Evolutionary conservation across 2,113 vertebrate genomes (phyloP).

Genomic region (Ariopsis seemanni): DNA sequence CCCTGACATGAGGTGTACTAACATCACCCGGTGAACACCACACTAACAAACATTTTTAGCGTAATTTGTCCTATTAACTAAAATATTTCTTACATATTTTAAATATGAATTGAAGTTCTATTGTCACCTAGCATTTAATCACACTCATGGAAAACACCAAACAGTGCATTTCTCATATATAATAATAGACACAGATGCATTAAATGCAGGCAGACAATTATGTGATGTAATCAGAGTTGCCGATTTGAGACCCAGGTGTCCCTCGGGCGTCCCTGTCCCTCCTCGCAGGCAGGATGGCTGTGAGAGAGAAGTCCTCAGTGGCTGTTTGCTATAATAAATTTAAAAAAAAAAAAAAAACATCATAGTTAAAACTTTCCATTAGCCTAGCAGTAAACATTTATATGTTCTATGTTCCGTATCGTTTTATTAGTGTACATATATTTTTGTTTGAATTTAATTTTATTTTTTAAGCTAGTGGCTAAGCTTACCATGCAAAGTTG

Average conservation of each 20-base stretch:
- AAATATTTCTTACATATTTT: background rate
- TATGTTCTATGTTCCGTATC: background rate
- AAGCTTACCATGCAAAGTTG: background rate
- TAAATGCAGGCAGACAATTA: conserved; percentile 7
- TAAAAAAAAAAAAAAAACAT: background rate
- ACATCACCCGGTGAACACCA: background rate
- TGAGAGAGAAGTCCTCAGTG: conserved; percentile 5
- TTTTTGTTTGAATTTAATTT: background rate
- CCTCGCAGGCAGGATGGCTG: conserved; percentile 12
- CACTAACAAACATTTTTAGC: background rate
- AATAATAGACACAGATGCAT: background rate
- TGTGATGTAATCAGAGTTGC: conserved; percentile 21
- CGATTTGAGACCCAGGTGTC: conserved; percentile 24
- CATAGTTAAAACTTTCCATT: background rate
- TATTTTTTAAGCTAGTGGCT: background rate
- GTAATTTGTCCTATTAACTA: background rate
- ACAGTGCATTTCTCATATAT: background rate
- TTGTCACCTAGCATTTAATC: background rate
- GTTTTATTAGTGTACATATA: background rate
- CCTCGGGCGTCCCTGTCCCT: background rate
- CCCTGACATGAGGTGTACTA: background rate
- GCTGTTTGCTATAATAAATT: conserved; percentile 2
- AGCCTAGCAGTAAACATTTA: background rate
- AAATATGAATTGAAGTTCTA: background rate
- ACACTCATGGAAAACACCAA: background rate